Base-by-base conservation (phyloP, 2,113 vertebrate species). In the Callipepla californica region DNA sequence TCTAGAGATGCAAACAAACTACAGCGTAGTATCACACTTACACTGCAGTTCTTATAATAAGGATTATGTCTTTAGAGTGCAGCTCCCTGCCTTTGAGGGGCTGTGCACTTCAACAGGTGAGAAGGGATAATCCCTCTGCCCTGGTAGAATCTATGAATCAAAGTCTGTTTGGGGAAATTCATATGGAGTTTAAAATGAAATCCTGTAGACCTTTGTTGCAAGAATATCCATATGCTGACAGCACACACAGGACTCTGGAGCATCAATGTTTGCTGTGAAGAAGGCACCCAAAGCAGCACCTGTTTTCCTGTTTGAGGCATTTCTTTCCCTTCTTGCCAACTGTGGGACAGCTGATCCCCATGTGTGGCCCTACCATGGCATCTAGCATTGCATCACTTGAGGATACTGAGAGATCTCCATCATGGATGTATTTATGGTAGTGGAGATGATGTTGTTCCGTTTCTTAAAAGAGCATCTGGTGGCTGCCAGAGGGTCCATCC, bases 41-140 rank as follows among this genome's bases (percentile, higher is more conserved):
- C 17, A 2, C 34, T n/a, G 25, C 67, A 63, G 25, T 47, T n/a
- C 5, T 62, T 61, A 50, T 70, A 69, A 28, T 45, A 30, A 57
- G 74, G 53, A 8, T 14, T 78, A 34, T 59, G 45, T 59, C 55
- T 86, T 70, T 36, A 51, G 30, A 10, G 3, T 75, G 69, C 77
- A 80, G 34, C 47, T 88, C 45, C 32, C 10, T 32, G 6, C 13
- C 13, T 85, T 25, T 67, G 73, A 90, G 30, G 19, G 55, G 28
- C 63, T 38, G 18, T n/a, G 58, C 50, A 50, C 42, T 76, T 51
- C 40, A 48, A 26, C 18, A 55, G 53, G 36, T 74, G 68, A 87
- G 78, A 73, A n/a, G 79, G 58, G 73, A 68, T 93, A 74, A 83
- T 85, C 38, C 45, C 47, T 59, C 75, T 55, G 38, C 70, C 61